Conservation (phyloP, 2,888 invertebrate species). For the Phorcus lineatus region DNA sequence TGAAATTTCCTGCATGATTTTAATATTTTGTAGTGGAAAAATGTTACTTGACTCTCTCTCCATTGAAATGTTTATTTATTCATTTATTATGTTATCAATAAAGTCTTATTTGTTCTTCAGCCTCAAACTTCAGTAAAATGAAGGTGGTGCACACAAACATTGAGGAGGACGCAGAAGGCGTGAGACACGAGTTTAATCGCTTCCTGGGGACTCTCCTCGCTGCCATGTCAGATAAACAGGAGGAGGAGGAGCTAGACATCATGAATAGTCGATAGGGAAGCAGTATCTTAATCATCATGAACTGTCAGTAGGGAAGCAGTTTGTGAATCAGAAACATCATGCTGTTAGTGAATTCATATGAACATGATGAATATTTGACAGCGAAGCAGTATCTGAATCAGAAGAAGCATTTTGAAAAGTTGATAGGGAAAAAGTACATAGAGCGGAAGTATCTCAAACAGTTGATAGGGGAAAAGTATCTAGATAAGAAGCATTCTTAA, state of each 20-base stretch:
- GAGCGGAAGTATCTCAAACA: background rate
- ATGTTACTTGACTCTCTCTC: no score
- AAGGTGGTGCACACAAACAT: conserved; percentile 65
- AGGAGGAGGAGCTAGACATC: conserved; percentile 73
- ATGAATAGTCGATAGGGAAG: conserved; percentile 50
- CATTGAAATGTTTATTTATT: no score
- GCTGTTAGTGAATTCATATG: background rate
- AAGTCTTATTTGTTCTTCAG: conserved; percentile 47
- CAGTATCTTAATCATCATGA: conserved; percentile 53
- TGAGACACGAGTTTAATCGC: conserved; percentile 70
- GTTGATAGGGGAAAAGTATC: background rate
- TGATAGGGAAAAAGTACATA: background rate
- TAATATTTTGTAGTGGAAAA: no score
- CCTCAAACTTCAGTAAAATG: conserved; percentile 63
- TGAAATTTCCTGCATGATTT: no score
- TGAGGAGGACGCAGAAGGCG: conserved; percentile 70
- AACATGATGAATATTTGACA: no score
- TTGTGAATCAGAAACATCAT: no score
- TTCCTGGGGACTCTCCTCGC: conserved; percentile 69
- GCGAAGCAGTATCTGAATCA: no score
- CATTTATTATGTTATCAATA: background rate
- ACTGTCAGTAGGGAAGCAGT: conserved; percentile 26
- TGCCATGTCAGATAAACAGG: conserved; percentile 70
- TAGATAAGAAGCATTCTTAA: background rate
- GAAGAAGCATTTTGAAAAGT: conserved; percentile 34